phyloP scores from a whole-genome alignment of 1,140 invertebrate genomes.

The Caenorhabditis tropicalis region DNA sequence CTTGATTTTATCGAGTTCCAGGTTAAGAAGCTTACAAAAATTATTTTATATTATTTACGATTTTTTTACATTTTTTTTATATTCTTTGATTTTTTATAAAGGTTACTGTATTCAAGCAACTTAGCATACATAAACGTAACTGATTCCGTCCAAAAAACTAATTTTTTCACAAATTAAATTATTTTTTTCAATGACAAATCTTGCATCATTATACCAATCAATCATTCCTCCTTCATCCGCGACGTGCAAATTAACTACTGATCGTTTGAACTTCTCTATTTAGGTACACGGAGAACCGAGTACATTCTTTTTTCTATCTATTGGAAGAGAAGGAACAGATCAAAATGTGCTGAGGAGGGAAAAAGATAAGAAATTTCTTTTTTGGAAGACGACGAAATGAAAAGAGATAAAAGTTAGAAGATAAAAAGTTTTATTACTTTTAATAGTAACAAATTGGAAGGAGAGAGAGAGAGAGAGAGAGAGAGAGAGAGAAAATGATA shows the following conservation, averaged over 20 bases:
- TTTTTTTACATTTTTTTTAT: too few relatives aligned
- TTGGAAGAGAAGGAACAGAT: neutral
- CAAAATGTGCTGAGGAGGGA: neutral
- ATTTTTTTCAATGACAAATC: neutral
- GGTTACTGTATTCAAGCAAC: too few relatives aligned
- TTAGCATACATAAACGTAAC: too few relatives aligned
- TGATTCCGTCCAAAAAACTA: too few relatives aligned
- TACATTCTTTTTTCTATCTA: neutral
- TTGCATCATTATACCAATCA: neutral
- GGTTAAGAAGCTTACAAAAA: too few relatives aligned
- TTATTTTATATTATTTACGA: too few relatives aligned
- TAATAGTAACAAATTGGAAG: too few relatives aligned
- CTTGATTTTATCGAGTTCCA: too few relatives aligned
- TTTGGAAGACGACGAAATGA: neutral
- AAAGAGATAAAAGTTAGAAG: neutral
- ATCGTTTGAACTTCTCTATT: neutral
- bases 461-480: too few relatives aligned
- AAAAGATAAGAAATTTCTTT: neutral
- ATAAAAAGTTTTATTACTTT: too few relatives aligned
- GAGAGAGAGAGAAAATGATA: too few relatives aligned
- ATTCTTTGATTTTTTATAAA: too few relatives aligned
- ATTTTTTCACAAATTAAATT: neutral
- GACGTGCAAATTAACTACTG: neutral
- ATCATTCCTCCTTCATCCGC: neutral
- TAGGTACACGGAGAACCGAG: neutral